Evolutionary conservation across 2,888 invertebrate genomes (phyloP).

Genomic region (Aleiodes leptofemur): DNA sequence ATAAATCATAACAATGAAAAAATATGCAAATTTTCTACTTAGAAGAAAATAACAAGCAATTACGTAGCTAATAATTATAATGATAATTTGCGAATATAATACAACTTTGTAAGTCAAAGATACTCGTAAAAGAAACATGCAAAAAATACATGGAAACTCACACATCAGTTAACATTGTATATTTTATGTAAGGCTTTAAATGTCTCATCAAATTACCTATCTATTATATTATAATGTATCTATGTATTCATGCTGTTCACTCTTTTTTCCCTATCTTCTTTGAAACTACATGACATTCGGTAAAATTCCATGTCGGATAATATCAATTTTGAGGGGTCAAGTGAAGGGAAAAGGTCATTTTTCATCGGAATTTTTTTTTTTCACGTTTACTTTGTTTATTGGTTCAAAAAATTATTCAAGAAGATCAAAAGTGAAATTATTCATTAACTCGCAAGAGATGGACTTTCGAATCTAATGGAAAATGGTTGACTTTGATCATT

Average conservation of each 20-base stretch:
- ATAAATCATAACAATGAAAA: slow-evolving; percentile 40
- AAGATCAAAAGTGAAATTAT: too few species aligned
- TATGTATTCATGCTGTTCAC: slow-evolving; percentile 70
- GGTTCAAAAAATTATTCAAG: too few species aligned
- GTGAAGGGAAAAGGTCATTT: too few species aligned
- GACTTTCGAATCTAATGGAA: too few species aligned
- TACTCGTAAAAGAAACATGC: slow-evolving; percentile 36
- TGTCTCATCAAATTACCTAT: slow-evolving; percentile 72
- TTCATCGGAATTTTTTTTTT: too few species aligned
- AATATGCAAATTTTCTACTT: slow-evolving; percentile 37
- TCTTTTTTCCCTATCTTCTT: slow-evolving; percentile 22
- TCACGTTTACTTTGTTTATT: too few species aligned
- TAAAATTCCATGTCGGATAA: too few species aligned
- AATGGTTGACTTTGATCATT: too few species aligned
- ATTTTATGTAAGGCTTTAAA: slow-evolving; percentile 74
- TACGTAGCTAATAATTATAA: slow-evolving; percentile 42
- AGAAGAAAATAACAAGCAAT: slow-evolving; percentile 45
- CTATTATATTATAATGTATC: slow-evolving; percentile 72
- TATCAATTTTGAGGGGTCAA: too few species aligned
- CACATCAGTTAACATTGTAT: slow-evolving; percentile 67
- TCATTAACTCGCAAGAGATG: too few species aligned
- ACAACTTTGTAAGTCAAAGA: slow-evolving; percentile 40
- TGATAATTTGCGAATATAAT: slow-evolving; percentile 46
- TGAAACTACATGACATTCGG: too few species aligned
- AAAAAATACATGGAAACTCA: slow-evolving; percentile 48